Conservation (phyloP, 2,113 vertebrate genomes). For the Aptenodytes patagonicus region DNA sequence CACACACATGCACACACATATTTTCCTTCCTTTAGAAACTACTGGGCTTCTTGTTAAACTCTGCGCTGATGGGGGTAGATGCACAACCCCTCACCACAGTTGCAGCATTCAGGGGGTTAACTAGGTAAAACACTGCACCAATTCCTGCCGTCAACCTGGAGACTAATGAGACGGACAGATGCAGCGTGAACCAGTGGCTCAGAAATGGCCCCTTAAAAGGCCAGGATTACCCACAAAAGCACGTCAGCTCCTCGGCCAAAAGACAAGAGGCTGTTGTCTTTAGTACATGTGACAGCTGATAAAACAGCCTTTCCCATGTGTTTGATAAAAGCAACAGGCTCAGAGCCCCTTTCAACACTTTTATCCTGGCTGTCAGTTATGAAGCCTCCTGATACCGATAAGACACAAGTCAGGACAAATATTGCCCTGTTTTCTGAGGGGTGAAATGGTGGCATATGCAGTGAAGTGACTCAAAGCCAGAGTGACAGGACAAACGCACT, state of each 20-base stretch:
- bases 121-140: neutral
- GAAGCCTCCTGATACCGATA: neutral
- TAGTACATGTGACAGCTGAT: slow-evolving; percentile 11
- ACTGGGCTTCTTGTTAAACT: neutral
- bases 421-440: neutral
- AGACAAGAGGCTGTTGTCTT: neutral
- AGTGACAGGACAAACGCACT: neutral
- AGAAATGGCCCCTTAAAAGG: neutral
- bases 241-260: neutral
- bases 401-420: neutral
- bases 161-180: neutral
- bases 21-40: neutral
- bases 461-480: neutral
- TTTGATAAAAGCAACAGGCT: slow-evolving; percentile 8
- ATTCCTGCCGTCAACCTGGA: fast-evolving
- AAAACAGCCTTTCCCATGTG: neutral
- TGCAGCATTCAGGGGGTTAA: neutral
- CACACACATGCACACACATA: neutral
- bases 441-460: neutral
- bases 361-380: slow-evolving; percentile 10
- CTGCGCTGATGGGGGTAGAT: neutral
- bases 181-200: neutral
- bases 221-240: neutral
- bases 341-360: slow-evolving; percentile 24
- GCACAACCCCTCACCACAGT: neutral